Evolutionary conservation across 2,113 vertebrate genomes (phyloP).

Genomic region (Eira barbara): DNA sequence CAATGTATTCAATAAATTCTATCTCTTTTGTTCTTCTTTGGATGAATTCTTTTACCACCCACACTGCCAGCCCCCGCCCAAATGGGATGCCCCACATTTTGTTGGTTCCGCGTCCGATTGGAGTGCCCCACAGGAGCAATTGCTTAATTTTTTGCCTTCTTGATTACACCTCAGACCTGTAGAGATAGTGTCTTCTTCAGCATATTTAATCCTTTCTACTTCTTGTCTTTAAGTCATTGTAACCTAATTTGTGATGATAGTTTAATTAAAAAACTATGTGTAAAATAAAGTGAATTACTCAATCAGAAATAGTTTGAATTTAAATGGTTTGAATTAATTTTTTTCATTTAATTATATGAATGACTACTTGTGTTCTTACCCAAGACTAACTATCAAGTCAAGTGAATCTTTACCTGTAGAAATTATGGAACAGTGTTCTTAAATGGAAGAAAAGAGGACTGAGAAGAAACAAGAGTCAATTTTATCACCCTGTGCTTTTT

Average conservation of each 20-base stretch:
- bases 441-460: not conserved
- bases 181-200: not conserved
- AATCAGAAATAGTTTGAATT: not conserved
- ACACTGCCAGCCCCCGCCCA: not conserved
- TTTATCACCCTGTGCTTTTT: not conserved
- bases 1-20: not conserved
- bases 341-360: not conserved
- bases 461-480: not conserved
- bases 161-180: not conserved
- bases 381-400: not conserved
- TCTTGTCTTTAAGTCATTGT: not conserved
- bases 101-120: not conserved
- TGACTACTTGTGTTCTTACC: not conserved
- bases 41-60: not conserved
- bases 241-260: not conserved
- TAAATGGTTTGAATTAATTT: not conserved
- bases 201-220: not conserved
- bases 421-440: not conserved
- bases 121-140: not conserved
- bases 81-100: too few relatives aligned
- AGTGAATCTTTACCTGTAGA: not conserved
- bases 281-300: not conserved
- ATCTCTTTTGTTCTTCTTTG: not conserved
- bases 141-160: not conserved
- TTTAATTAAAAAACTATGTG: not conserved